Evolutionary conservation across 2,888 invertebrate genomes (phyloP), one percentile per base, ranked within the genome.

Genomic region (Heliconius hortense): DNA sequence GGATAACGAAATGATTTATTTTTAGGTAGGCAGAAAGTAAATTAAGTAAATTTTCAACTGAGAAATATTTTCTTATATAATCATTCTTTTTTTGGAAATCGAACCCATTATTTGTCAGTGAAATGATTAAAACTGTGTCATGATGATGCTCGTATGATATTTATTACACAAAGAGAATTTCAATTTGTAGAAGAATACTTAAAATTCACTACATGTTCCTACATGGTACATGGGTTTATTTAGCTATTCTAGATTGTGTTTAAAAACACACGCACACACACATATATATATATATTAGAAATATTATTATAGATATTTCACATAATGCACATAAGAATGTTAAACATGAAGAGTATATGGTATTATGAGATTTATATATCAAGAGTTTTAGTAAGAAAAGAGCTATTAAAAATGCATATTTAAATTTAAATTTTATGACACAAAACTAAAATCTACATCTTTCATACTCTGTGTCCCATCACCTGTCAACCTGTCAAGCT

Each of bases 401-500:
- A 8, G 0, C 0, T 63, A 35, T 13, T 10, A 31, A 31, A 64
- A 64, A 24, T 8, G 10, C 1, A 11, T n/a, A 66, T 66, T 66
- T 39, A 39, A 66, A 64, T 24, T 56, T n/a, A 39, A 48, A 21
- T 62, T 53, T 68, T 69, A 35, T 28, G 10, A 24, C 2, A 31
- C 5, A 71, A 60, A 71, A 39, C 31, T 56, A 31, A 63, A 63
- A 56, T 66, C 24, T 56, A 11, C 26, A 24, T 13, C 43, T 28
- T 26, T 13, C 21, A 43, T 74, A 35, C 72, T 68, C 72, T 74
- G 62, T 59, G 48, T 39, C 18, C 53, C 72, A 59, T 86, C 83
- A 86, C 82, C 87, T 90, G 90, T 90, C 90, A 88, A 83, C 81
- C 84, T 84, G 83, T 87, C 87, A 87, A 85, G 84, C 87, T 88